Conservation (phyloP, 53 echinoderm and acorn worm species). For the Pentamera pediparva region DNA sequence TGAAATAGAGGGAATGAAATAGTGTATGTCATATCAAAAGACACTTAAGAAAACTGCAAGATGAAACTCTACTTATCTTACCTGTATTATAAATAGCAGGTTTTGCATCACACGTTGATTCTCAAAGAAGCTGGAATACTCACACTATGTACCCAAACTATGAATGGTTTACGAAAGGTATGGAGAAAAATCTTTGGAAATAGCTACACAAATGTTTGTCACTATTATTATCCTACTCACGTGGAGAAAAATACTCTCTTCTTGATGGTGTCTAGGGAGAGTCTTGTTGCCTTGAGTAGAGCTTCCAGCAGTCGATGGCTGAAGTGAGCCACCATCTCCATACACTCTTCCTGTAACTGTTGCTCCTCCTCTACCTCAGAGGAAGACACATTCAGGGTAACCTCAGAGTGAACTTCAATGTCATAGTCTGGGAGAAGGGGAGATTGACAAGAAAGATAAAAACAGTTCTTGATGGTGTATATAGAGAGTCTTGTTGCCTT, state of each 20-base stretch:
- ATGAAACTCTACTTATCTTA: no score
- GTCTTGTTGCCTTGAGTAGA: slow-evolving; percentile 81
- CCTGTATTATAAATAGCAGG: no score
- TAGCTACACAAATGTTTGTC: no score
- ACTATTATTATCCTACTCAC: slow-evolving; percentile 46
- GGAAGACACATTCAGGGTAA: slow-evolving; percentile 2
- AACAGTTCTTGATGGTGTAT: slow-evolving; percentile 88
- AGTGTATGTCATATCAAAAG: no score
- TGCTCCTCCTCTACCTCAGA: slow-evolving; percentile 74
- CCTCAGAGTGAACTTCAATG: neutral
- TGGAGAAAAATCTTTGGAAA: no score
- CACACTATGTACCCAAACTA: no score
- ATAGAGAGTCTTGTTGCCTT: slow-evolving; percentile 85
- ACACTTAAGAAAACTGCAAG: no score
- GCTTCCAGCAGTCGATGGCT: slow-evolving; percentile 87
- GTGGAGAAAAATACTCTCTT: slow-evolving; percentile 91
- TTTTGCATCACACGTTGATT: no score
- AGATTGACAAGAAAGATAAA: slow-evolving; percentile 97
- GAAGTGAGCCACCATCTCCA: slow-evolving; percentile 83
- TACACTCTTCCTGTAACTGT: slow-evolving; percentile 94
- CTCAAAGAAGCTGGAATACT: no score
- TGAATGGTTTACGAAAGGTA: no score
- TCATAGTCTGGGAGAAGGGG: neutral
- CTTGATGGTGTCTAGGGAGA: slow-evolving; percentile 90
- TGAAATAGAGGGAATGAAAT: no score